Evolutionary conservation across 2,797 vertebrate genomes (phyloP).

Genomic region (Centropyge bicolor): DNA sequence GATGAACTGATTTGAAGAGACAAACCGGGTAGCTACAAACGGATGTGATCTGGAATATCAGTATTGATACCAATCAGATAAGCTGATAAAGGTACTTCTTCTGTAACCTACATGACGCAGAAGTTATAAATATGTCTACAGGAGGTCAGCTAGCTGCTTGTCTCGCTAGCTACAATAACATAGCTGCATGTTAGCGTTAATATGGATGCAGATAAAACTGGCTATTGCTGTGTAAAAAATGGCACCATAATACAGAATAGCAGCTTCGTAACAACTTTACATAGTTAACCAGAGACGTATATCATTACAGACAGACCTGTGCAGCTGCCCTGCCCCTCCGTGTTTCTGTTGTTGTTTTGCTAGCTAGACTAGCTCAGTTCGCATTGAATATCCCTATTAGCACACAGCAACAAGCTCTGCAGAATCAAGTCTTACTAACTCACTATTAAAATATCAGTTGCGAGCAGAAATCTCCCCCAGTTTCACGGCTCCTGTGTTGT

Average conservation of each 20-base stretch:
- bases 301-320: constrained; percentile 40
- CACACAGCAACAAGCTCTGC: not conserved
- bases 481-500: not conserved
- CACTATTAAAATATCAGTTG: not conserved
- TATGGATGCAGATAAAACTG: not conserved
- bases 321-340: constrained; percentile 60
- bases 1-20: constrained; percentile 15
- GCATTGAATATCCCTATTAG: not conserved
- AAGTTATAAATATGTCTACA: constrained; percentile 11
- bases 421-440: not conserved
- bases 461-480: not conserved
- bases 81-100: not conserved
- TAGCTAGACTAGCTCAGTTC: constrained; percentile 28
- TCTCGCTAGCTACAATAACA: constrained; percentile 7
- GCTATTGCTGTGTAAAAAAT: not conserved
- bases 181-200: not conserved
- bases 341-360: constrained; percentile 54
- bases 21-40: constrained; percentile 13
- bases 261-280: constrained; percentile 11
- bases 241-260: not conserved
- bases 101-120: constrained; percentile 31
- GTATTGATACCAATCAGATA: constrained; percentile 21
- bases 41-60: constrained; percentile 26
- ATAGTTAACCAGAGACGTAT: not conserved
- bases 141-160: not conserved